These are phyloP conservation scores for Anoplolepis gracilipes DNA, from an alignment of 1,140 invertebrate species.

Conservation along the genomic window DNA sequence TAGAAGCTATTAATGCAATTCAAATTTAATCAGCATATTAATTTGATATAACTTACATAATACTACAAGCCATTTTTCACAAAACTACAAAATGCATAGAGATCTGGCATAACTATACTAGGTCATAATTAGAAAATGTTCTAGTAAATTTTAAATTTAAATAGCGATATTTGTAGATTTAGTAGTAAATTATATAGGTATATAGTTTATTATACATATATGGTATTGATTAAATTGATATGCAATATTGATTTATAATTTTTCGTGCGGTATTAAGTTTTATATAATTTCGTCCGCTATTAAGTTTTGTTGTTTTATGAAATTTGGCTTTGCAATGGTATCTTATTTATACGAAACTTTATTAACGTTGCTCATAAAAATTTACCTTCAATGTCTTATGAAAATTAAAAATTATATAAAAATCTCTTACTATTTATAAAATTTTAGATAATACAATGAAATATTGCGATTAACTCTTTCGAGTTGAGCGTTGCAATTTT, in stretches of 20 bases:
- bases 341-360: not conserved
- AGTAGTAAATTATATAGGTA: not conserved
- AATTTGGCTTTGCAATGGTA: not conserved
- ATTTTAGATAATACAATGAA: not conserved
- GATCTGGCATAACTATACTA: not conserved
- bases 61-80: not conserved
- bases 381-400: not conserved
- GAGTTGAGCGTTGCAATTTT: not conserved
- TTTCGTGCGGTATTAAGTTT: not conserved
- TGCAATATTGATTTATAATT: not conserved
- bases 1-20: not conserved
- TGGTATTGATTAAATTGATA: not conserved
- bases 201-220: not conserved
- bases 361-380: not conserved
- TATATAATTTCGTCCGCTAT: not conserved
- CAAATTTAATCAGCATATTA: not conserved
- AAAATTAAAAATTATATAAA: not conserved
- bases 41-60: not conserved
- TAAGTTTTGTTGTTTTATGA: slow-evolving; percentile 1
- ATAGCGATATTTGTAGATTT: not conserved
- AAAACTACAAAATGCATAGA: not conserved
- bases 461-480: not conserved
- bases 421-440: not conserved
- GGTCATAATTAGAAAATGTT: not conserved
- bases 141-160: slow-evolving; percentile 14